Evolutionary conservation across 2,888 invertebrate species (phyloP).

Genomic region (Phasia obesa): DNA sequence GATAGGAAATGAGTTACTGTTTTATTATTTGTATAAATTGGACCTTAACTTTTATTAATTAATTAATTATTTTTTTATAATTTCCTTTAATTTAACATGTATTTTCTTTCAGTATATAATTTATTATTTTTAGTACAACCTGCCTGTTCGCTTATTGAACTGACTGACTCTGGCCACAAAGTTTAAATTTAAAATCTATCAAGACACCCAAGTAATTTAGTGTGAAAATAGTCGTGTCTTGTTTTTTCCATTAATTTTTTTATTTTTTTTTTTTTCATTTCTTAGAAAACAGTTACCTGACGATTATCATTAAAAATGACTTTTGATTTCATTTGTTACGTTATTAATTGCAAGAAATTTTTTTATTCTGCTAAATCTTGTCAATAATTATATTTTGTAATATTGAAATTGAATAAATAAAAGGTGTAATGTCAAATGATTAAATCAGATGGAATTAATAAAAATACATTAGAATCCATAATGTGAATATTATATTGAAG

Average conservation of each 20-base stretch:
- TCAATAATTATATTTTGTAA: conserved; percentile 51
- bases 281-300: conserved; percentile 44
- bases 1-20: too few relatives aligned
- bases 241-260: conserved; percentile 23
- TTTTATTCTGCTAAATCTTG: conserved; percentile 37
- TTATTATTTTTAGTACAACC: conserved; percentile 19
- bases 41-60: too few relatives aligned
- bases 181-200: conserved; percentile 43
- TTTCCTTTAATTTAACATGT: neutral
- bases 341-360: conserved; percentile 58
- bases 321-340: conserved; percentile 67
- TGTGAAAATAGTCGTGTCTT: conserved; percentile 68
- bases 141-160: neutral
- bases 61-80: too few relatives aligned
- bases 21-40: too few relatives aligned
- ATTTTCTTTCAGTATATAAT: conserved; percentile 32
- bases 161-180: conserved; percentile 17
- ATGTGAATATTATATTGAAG: too few relatives aligned
- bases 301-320: conserved; percentile 65
- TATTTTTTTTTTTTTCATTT: conserved; percentile 30
- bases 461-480: too few relatives aligned
- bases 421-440: conserved; percentile 50
- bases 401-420: conserved; percentile 26
- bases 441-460: conserved; percentile 13
- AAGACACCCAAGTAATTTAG: conserved; percentile 55